Evolutionary conservation across 2,113 vertebrate species (phyloP).

Genomic region (Calypte anna): DNA sequence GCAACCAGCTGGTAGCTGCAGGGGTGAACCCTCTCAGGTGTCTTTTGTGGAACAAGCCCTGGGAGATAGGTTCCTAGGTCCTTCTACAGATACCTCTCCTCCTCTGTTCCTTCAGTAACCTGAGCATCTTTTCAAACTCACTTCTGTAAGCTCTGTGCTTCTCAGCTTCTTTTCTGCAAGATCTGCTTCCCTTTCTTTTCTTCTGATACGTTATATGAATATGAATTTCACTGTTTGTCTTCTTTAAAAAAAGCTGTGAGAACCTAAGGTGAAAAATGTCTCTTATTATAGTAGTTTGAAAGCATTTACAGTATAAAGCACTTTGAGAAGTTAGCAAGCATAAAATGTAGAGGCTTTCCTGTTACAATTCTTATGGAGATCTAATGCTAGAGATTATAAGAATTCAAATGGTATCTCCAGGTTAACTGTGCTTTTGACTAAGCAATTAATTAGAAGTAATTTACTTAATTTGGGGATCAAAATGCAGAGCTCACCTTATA

Average conservation of each 20-base stretch:
- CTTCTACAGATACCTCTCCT: background rate
- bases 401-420: background rate
- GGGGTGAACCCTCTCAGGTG: background rate
- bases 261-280: background rate
- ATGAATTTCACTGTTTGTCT: background rate
- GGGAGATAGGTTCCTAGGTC: background rate
- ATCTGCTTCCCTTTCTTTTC: background rate
- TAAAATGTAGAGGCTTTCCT: background rate
- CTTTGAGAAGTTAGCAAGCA: background rate
- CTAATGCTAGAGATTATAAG: background rate
- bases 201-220: background rate
- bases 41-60: background rate
- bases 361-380: background rate
- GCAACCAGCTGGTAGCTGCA: background rate
- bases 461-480: background rate
- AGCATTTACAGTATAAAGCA: background rate
- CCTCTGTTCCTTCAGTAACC: background rate
- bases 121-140: background rate
- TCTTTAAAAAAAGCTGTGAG: slow-evolving; percentile 7
- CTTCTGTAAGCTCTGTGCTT: background rate
- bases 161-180: background rate
- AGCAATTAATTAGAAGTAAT: slow-evolving; percentile 25
- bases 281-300: background rate
- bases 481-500: background rate
- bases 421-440: background rate